phyloP scores from a whole-genome alignment of 2,113 vertebrate species.

The Solea senegalensis region DNA sequence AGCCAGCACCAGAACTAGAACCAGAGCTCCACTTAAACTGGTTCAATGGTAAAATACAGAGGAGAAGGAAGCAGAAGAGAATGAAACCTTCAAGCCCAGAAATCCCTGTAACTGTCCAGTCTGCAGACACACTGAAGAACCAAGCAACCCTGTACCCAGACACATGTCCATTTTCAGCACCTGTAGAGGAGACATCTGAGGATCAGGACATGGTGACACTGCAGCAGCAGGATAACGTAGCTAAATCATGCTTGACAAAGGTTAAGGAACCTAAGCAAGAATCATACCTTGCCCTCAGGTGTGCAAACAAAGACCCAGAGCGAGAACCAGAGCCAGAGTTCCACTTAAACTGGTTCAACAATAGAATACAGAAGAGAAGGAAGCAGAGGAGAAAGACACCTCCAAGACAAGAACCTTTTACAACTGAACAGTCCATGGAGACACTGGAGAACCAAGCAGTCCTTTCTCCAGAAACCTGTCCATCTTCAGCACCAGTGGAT shows the following conservation, averaged over 20 bases:
- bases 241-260: no score
- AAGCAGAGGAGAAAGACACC: background rate
- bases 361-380: background rate
- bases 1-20: background rate
- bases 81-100: background rate
- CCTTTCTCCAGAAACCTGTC: background rate
- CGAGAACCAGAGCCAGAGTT: no score
- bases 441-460: background rate
- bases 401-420: background rate
- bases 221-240: no score
- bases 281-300: no score
- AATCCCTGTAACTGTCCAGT: background rate
- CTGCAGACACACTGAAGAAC: background rate
- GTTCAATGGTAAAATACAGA: background rate
- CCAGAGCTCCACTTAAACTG: background rate
- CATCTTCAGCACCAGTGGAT: background rate
- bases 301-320: no score
- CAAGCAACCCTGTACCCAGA: background rate
- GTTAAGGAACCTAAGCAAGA: no score
- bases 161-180: background rate
- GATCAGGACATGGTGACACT: background rate
- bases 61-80: background rate
- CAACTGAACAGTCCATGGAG: background rate
- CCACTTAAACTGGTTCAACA: background rate
- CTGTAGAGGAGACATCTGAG: background rate